phyloP scores from a whole-genome alignment of 23 tunicate genomes.

The Ciona savignyi region DNA sequence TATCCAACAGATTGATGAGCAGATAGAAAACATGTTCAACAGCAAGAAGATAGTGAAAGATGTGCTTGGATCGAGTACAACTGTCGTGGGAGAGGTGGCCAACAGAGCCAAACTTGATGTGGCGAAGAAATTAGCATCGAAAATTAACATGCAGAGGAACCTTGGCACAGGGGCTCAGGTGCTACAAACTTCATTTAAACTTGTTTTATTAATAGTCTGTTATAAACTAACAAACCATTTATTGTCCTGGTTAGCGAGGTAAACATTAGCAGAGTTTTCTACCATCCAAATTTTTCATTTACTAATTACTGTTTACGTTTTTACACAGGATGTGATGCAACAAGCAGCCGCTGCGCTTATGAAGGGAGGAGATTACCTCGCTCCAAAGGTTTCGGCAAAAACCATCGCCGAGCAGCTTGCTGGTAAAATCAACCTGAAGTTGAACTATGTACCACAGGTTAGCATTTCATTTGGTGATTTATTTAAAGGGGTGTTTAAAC shows the following conservation, averaged over 20 bases:
- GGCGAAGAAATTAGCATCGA: constrained; percentile 82
- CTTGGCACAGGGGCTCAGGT: constrained; percentile 75
- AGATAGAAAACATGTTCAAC: constrained; percentile 94
- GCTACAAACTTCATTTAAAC: too few relatives aligned
- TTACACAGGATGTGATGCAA: constrained; percentile 74
- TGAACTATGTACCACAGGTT: constrained; percentile 85
- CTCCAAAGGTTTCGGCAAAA: constrained; percentile 82
- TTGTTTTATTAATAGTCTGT: neutral
- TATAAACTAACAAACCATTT: too few relatives aligned
- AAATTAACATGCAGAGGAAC: constrained; percentile 78
- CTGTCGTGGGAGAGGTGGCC: constrained; percentile 15
- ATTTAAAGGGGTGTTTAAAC: too few relatives aligned
- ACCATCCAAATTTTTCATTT: too few relatives aligned
- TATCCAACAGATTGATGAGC: constrained; percentile 92
- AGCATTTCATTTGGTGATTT: too few relatives aligned
- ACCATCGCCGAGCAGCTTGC: constrained; percentile 94
- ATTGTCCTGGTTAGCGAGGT: too few relatives aligned
- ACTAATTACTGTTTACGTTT: too few relatives aligned
- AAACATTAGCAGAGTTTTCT: too few relatives aligned
- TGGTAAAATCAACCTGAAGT: constrained; percentile 79
- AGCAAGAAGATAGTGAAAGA: constrained; percentile 92
- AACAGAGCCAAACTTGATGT: constrained; percentile 76
- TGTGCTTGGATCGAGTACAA: constrained; percentile 43
- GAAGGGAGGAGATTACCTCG: constrained; percentile 76
- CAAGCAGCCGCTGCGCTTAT: constrained; percentile 91